A percentile compares a stretch with the other conserved stretches of the same genome.
phyloP scores from a whole-genome alignment of 2,888 invertebrate genomes.

The Junonia oenone region DNA sequence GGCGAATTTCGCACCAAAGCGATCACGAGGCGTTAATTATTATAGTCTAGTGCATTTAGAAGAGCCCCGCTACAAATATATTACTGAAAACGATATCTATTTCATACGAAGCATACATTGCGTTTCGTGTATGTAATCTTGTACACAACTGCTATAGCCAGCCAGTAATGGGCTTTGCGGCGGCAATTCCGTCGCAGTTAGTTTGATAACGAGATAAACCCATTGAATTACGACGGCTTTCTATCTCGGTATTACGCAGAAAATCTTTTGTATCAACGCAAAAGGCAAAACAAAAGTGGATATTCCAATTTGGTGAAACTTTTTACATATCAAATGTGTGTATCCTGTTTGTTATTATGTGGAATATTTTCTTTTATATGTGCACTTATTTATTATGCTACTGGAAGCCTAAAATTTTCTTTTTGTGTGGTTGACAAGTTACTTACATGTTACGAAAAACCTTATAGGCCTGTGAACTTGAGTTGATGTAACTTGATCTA shows the following conservation, averaged over 20 bases:
- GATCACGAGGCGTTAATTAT: conserved; percentile 61
- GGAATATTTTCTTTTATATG: too few relatives aligned
- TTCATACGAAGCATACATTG: conserved; percentile 9
- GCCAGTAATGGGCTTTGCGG: conserved; percentile 5
- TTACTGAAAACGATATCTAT: conserved; percentile 5
- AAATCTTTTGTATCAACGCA: conserved; percentile 18
- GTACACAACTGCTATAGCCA: neutral
- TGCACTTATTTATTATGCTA: too few relatives aligned
- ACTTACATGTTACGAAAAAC: too few relatives aligned
- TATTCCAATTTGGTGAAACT: neutral
- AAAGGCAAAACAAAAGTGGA: conserved; percentile 14
- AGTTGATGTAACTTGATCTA: too few relatives aligned
- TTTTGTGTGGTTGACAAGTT: too few relatives aligned
- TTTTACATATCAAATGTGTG: neutral
- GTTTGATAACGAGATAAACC: neutral
- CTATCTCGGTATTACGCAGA: conserved; percentile 14
- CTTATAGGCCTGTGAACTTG: too few relatives aligned
- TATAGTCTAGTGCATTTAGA: conserved; percentile 63
- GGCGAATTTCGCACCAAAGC: conserved; percentile 39
- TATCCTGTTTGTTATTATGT: neutral
- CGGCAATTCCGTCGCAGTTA: neutral
- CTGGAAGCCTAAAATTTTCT: too few relatives aligned
- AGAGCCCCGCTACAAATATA: conserved; percentile 39
- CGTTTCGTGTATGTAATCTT: neutral
- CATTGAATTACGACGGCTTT: conserved; percentile 16